Evolutionary conservation across 1,140 invertebrate genomes (phyloP).

Genomic region (Sitobion miscanthi): DNA sequence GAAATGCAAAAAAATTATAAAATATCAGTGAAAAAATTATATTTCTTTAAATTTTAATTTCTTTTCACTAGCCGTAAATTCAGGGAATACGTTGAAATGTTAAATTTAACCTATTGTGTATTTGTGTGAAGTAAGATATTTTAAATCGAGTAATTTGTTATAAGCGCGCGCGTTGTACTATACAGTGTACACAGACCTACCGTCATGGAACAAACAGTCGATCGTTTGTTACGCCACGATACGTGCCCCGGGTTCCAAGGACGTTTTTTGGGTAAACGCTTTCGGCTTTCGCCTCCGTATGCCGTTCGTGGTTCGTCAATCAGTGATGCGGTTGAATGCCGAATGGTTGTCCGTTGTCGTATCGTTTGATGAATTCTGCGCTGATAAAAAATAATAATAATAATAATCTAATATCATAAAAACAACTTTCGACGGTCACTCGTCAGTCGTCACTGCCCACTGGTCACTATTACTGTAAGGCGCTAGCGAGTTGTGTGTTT

Average conservation of each 20-base stretch:
- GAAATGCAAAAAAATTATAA: too few relatives aligned
- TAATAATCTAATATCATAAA: constrained; percentile 10
- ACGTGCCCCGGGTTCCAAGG: background rate
- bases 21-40: too few relatives aligned
- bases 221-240: background rate
- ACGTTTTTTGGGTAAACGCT: background rate
- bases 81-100: background rate
- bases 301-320: background rate
- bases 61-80: too few relatives aligned
- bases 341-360: background rate
- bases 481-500: background rate
- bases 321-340: background rate
- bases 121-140: background rate
- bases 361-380: background rate
- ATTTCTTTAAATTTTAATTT: too few relatives aligned
- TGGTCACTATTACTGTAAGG: too few relatives aligned
- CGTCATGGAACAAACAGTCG: background rate
- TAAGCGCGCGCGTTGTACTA: background rate
- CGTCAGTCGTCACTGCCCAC: too few relatives aligned
- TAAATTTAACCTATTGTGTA: background rate
- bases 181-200: background rate
- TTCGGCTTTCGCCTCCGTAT: background rate
- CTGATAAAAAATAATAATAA: constrained; percentile 3
- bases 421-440: background rate
- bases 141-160: background rate